Percentiles rank a stretch among this genome's conserved stretches.
phyloP scores from a whole-genome alignment of 2,797 vertebrate genomes.

The Peromyscus eremicus region DNA sequence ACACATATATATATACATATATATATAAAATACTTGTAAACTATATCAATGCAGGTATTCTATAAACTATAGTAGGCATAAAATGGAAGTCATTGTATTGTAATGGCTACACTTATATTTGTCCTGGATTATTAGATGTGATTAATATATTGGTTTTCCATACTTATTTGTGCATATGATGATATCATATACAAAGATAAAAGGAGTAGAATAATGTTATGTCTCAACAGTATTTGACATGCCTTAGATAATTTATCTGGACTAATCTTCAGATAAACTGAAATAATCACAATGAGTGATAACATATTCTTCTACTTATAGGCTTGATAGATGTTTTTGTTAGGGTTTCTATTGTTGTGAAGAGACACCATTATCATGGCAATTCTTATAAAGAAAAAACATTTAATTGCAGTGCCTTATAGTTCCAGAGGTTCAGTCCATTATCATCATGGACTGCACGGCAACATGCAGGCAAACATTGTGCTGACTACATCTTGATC shows the following conservation, averaged over 20 bases:
- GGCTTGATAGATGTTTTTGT: constrained; percentile 75
- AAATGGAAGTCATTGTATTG: not conserved
- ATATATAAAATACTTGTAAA: not conserved
- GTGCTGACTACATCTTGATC: no score
- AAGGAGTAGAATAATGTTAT: not conserved
- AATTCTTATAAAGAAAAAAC: no score
- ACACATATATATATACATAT: no score
- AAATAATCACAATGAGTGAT: constrained; percentile 84
- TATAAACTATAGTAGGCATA: not conserved
- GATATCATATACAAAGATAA: not conserved
- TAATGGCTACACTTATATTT: not conserved
- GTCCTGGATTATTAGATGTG: not conserved
- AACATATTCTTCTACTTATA: constrained; percentile 79
- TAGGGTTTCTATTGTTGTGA: no score
- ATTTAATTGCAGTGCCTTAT: no score
- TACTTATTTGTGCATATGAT: not conserved
- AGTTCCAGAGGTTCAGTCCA: no score
- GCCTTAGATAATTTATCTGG: not conserved
- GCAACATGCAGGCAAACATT: no score
- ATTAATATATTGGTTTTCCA: not conserved
- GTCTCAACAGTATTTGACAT: not conserved
- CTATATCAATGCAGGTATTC: not conserved
- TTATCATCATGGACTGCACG: no score
- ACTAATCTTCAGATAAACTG: constrained; percentile 79
- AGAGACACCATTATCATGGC: no score